These are phyloP conservation scores for Nematostella vectensis DNA, from an alignment of 92 coral and sea anemone genomes.

Conservation along the genomic window DNA sequence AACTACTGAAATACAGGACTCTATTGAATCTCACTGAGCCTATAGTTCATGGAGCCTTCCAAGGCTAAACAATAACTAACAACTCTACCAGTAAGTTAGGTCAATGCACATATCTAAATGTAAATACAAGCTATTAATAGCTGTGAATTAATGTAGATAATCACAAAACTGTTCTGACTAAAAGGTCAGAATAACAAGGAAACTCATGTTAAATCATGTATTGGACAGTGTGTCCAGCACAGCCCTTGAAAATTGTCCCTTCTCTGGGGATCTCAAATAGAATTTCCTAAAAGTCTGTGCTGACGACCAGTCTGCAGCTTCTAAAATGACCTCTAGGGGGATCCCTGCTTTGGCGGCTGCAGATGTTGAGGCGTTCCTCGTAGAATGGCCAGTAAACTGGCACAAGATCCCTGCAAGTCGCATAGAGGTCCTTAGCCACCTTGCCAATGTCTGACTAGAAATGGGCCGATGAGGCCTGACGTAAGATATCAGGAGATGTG, in stretches of 20 bases:
- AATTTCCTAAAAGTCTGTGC: constrained; percentile 18
- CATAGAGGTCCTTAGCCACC: constrained; percentile 37
- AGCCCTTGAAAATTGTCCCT: not conserved
- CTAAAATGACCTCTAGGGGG: constrained; percentile 31
- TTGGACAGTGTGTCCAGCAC: not conserved
- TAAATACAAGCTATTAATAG: not conserved
- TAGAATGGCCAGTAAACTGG: constrained; percentile 37
- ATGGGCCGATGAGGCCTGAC: constrained; percentile 22
- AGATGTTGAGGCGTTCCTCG: constrained; percentile 49
- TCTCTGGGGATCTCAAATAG: constrained; percentile 6
- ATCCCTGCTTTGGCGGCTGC: constrained; percentile 29
- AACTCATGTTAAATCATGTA: too few relatives aligned
- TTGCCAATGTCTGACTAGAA: constrained; percentile 22
- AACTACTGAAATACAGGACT: too few relatives aligned
- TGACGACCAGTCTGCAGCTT: constrained; percentile 47
- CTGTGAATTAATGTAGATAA: not conserved
- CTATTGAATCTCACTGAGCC: too few relatives aligned
- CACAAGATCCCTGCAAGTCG: constrained; percentile 24
- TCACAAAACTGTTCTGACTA: too few relatives aligned
- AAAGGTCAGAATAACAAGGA: too few relatives aligned
- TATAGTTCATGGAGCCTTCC: too few relatives aligned
- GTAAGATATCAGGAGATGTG: constrained; percentile 22
- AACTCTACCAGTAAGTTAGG: too few relatives aligned
- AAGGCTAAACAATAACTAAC: too few relatives aligned
- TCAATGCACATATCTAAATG: too few relatives aligned